A percentile compares a stretch with the other conserved stretches of the same genome.
These are phyloP conservation scores for Noctua comes DNA, from an alignment of 2,888 invertebrate genomes.

Conservation along the genomic window DNA sequence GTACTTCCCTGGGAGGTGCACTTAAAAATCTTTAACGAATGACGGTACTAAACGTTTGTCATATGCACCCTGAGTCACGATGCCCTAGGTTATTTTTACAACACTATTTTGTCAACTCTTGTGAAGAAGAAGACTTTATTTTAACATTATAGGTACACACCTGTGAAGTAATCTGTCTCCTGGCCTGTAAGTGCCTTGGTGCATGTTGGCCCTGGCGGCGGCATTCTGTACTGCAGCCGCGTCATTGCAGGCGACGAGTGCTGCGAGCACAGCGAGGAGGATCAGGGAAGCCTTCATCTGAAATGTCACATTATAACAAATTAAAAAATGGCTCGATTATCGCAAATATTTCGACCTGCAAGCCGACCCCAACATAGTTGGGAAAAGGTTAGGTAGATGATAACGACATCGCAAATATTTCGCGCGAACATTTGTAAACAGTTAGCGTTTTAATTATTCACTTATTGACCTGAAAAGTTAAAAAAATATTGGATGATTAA, in stretches of 20 bases:
- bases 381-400: neutral
- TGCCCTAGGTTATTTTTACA: neutral
- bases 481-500: neutral
- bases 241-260: conserved; percentile 15
- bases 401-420: neutral
- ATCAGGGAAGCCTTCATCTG: conserved; percentile 38
- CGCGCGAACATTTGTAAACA: neutral
- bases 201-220: conserved; percentile 19
- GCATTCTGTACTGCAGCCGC: conserved; percentile 14
- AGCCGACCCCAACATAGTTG: neutral
- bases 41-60: neutral
- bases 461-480: neutral
- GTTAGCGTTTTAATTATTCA: neutral
- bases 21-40: neutral
- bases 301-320: neutral
- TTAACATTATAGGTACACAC: neutral
- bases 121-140: neutral
- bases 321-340: neutral
- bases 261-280: conserved; percentile 28
- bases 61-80: neutral
- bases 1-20: neutral
- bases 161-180: conserved; percentile 30
- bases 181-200: conserved; percentile 16
- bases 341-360: neutral
- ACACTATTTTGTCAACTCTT: neutral